Conservation (phyloP, 2,888 invertebrate species). For the Scaptodrosophila latifasciaeformis region DNA sequence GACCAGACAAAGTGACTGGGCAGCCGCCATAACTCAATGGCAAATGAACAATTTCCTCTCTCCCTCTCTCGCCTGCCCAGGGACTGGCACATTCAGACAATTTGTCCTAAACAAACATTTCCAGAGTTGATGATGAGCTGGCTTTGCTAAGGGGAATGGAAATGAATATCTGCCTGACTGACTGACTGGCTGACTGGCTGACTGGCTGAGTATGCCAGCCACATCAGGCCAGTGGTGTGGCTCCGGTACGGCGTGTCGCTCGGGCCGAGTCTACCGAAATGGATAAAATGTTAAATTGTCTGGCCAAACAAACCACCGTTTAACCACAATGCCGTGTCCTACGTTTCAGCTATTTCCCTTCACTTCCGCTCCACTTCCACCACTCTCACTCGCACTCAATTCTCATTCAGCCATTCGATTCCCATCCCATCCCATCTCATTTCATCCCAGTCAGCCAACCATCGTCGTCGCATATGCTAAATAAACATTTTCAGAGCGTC, state of each 20-base stretch:
- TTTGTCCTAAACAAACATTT: slow-evolving; percentile 73
- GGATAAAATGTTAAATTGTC: slow-evolving; percentile 58
- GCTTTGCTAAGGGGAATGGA: slow-evolving; percentile 11
- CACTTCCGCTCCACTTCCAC: slow-evolving; percentile 33
- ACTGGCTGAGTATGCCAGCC: too few species aligned
- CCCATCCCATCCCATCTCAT: slow-evolving; percentile 5
- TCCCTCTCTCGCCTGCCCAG: not conserved
- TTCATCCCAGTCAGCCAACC: slow-evolving; percentile 30
- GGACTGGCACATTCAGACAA: slow-evolving; percentile 36
- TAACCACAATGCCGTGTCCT: slow-evolving; percentile 44
- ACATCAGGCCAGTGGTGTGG: slow-evolving; percentile 43
- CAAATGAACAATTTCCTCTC: slow-evolving; percentile 71
- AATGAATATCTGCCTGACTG: too few species aligned
- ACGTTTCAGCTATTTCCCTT: not conserved
- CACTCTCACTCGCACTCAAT: slow-evolving; percentile 9
- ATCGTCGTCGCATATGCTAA: slow-evolving; percentile 70
- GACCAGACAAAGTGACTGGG: slow-evolving; percentile 8
- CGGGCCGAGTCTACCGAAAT: not conserved
- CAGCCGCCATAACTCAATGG: slow-evolving; percentile 32
- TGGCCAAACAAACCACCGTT: slow-evolving; percentile 57
- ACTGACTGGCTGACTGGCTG: too few species aligned
- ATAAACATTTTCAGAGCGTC: slow-evolving; percentile 71
- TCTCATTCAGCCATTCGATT: slow-evolving; percentile 8
- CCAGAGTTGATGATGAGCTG: slow-evolving; percentile 54
- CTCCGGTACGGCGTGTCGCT: slow-evolving; percentile 50